Base-by-base conservation (phyloP, 2,113 vertebrate genomes). In the Sinocyclocheilus maitianheensis region DNA sequence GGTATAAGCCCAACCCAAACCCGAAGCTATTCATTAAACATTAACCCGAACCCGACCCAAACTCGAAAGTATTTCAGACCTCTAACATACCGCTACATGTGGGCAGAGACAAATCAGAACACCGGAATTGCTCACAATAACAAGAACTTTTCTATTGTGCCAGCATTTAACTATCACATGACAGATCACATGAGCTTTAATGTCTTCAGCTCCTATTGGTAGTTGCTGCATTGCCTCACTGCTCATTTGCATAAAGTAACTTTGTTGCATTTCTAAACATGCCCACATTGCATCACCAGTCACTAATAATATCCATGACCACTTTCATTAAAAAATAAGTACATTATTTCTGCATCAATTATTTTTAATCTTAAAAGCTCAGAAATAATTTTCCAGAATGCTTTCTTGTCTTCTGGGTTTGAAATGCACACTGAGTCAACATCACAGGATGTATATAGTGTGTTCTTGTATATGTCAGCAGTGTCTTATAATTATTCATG, bases 401-500 rank as follows among this genome's bases (percentile, higher is more conserved):
- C 16, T 20, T 55, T 46, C 11, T 46, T 46, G 22, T 75, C 20
- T 75, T 75, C 40, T 46, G 71, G 12, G 12, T 46, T 55, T 55
- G 37, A 74, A 74, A 74, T 13, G 40, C 22, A 46, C 40, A 72
- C 12, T 30, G 69, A 43, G 18, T 40, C 20, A 4, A 51, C 43
- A 46, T 76, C 12, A 76, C n/a, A 75, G 72, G 20, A 76, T 48
- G 43, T 26, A 51, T 76, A 16, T 12, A 24, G 12, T 24, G 5
- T 76, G 74, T 51, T 1, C n/a, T 24, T 76, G 74, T 16, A 13
- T 51, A 48, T 51, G 43, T 76, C 74, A 76, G 5, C 13, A 26
- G 43, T 51, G 74, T 51, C 74, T 76, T n/a, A 76, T 51, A 51
- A 48, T 76, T 76, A 76, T 76, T 76, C 74, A 26, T 16, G 74